Evolutionary conservation across 2,888 invertebrate genomes (phyloP).

Genomic region (Liopterus haemorrhoidalis): DNA sequence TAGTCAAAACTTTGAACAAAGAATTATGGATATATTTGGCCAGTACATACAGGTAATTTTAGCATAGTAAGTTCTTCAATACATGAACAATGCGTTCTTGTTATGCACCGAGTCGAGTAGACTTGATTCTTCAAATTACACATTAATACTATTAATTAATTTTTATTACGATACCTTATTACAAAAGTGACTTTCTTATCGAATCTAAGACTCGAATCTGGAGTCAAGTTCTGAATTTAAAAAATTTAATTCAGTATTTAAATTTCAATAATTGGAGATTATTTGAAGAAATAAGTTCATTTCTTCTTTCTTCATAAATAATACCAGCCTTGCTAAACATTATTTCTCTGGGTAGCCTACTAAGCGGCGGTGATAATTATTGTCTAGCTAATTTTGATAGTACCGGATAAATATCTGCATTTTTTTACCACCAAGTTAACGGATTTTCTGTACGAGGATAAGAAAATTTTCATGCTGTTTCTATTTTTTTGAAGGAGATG

Average conservation of each 20-base stretch:
- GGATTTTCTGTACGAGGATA: too few species aligned
- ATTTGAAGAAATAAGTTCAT: too few species aligned
- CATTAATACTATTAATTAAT: not conserved
- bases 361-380: too few species aligned
- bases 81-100: conserved; percentile 26
- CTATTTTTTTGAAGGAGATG: too few species aligned
- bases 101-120: not conserved
- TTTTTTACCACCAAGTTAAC: too few species aligned
- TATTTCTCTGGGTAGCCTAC: too few species aligned
- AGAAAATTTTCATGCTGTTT: too few species aligned
- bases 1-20: conserved; percentile 78
- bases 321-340: too few species aligned
- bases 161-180: not conserved
- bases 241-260: not conserved
- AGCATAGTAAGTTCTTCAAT: conserved; percentile 29
- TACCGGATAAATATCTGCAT: too few species aligned
- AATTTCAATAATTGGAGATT: too few species aligned
- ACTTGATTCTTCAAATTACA: not conserved
- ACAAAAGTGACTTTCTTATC: not conserved
- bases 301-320: too few species aligned
- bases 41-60: conserved; percentile 70
- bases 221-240: not conserved
- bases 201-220: not conserved
- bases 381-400: too few species aligned
- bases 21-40: conserved; percentile 82